phyloP scores from a whole-genome alignment of 2,888 invertebrate genomes.

The Charanyca ferruginea region DNA sequence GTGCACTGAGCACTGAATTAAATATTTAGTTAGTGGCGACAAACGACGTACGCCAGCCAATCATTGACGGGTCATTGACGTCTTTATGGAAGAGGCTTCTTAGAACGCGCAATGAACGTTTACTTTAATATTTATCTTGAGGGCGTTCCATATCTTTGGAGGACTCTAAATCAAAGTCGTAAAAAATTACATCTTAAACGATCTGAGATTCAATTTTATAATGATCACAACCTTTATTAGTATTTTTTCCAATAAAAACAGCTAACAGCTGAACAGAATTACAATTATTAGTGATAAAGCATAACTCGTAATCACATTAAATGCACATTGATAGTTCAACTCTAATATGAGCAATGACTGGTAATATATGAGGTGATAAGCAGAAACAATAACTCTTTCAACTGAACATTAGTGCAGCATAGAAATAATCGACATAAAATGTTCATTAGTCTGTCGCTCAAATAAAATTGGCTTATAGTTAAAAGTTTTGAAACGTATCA shows the following conservation, averaged over 20 bases:
- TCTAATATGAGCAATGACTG: conserved; percentile 4
- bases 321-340: conserved; percentile 5
- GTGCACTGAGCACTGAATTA: conserved; percentile 71
- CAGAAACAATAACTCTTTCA: neutral
- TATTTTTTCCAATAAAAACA: conserved; percentile 16
- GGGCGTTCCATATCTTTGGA: neutral
- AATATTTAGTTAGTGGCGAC: conserved; percentile 59
- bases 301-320: conserved; percentile 15
- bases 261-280: neutral
- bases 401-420: neutral
- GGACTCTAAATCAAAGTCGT: conserved; percentile 6
- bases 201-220: conserved; percentile 1
- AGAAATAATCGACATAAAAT: neutral
- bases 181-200: conserved; percentile 2
- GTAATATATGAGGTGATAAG: neutral
- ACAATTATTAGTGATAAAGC: neutral
- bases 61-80: conserved; percentile 15
- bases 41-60: conserved; percentile 12
- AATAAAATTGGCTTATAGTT: conserved; percentile 1
- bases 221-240: conserved; percentile 24
- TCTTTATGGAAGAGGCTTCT: neutral
- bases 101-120: conserved; percentile 1
- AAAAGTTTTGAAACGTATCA: neutral
- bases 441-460: neutral
- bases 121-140: conserved; percentile 11